Base-by-base conservation (phyloP, 2,113 vertebrate genomes). In the Ariopsis seemanni region DNA sequence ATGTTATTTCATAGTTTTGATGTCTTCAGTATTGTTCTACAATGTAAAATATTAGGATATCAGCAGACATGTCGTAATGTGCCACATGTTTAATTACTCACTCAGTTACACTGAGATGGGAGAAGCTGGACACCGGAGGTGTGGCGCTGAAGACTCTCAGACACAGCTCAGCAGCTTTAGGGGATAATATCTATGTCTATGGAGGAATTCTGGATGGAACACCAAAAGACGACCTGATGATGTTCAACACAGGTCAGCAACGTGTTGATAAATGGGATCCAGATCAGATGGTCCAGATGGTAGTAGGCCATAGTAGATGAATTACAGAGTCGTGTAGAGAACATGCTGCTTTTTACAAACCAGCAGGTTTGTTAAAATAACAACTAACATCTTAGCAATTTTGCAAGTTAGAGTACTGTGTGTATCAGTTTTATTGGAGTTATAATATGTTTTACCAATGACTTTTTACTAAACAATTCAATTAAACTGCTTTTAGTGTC, bases 181-280 rank as follows among this genome's bases (percentile, higher is more conserved):
- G 89, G 14, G 92, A 96, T 90, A 95, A 89, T 88, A 92, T 95
- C 81, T 96, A 91, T 34, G 90, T 95, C 11, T 94, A 93, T 50
- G 94, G 90, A 90, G 93, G 93, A 14, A 81, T 82, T 9, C 50
- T 91, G 80, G 89, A 82, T 34, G 90, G 93, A 53, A 91, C 62
- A 74, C 86, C 89, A 48, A 91, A 87, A 0, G 79, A 94, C 85
- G 90, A 96, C 84, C 92, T 95, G 5, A 89, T 94, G 50, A 62
- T 95, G 88, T 96, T 96, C 89, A 96, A 91, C 91, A 94, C 94
- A 92, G 93, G 95, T 95, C 82, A 86, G 92, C 15, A 82, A 69
- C 17, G 53, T 63, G 8, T 3, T 17, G n/a, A 48, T n/a, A n/a
- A 11, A 52, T 52, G 5, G 9, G 75, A 25, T 77, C 18, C 20